Percentiles rank a stretch among this genome's conserved stretches.
Evolutionary conservation across 2,888 invertebrate genomes (phyloP).

Genomic region (Timema podura): DNA sequence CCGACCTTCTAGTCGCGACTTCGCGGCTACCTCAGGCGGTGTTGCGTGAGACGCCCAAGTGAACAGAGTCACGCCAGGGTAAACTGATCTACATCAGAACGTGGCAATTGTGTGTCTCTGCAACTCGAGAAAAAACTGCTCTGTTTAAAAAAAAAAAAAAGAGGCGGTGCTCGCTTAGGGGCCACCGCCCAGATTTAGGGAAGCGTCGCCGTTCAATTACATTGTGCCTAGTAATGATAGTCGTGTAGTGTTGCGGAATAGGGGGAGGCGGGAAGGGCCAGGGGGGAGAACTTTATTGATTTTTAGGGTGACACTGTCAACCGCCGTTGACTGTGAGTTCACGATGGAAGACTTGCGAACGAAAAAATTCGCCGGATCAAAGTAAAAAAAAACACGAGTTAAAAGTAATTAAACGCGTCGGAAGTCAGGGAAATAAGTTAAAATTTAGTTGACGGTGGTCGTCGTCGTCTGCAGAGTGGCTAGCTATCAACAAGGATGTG

Average conservation of each 20-base stretch:
- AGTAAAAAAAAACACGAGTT: slow-evolving; percentile 26
- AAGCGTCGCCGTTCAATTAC: slow-evolving; percentile 34
- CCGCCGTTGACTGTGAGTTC: slow-evolving; percentile 51
- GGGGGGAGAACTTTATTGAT: slow-evolving; percentile 58
- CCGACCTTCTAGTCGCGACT: too few relatives aligned
- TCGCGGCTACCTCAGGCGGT: too few relatives aligned
- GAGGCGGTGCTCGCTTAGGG: slow-evolving; percentile 31
- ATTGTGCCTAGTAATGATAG: slow-evolving; percentile 33
- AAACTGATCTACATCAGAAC: slow-evolving; percentile 25
- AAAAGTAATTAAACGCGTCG: slow-evolving; percentile 14
- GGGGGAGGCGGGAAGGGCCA: slow-evolving; percentile 47
- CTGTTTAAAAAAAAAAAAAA: too few relatives aligned
- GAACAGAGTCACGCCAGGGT: slow-evolving; percentile 24
- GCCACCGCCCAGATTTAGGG: slow-evolving; percentile 32
- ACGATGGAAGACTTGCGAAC: slow-evolving; percentile 50
- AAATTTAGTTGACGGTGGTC: slow-evolving; percentile 39
- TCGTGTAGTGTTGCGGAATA: slow-evolving; percentile 42
- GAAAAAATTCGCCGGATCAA: slow-evolving; percentile 40
- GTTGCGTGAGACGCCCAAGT: too few relatives aligned
- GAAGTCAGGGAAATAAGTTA: slow-evolving; percentile 22
- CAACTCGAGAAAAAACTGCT: slow-evolving; percentile 23
- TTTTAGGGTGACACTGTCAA: slow-evolving; percentile 65
- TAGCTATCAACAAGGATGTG: slow-evolving; percentile 36
- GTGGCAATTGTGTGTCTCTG: slow-evolving; percentile 25
- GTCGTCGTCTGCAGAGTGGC: slow-evolving; percentile 35